These are phyloP conservation scores for Parazoanthus darwini DNA, from an alignment of 92 coral and sea anemone species.

Conservation along the genomic window DNA sequence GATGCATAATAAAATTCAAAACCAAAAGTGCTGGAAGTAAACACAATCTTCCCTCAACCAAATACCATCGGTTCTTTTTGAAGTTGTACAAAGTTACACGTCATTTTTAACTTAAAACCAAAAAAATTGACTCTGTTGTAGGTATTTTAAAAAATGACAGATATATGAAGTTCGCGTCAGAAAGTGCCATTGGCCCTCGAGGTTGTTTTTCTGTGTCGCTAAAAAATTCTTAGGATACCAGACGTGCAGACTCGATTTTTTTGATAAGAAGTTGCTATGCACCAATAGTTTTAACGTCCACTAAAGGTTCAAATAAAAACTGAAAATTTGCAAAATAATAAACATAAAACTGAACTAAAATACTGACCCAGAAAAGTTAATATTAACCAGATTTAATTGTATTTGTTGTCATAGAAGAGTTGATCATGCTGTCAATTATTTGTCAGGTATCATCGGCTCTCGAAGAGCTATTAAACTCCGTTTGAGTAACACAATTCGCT, in stretches of 20 bases:
- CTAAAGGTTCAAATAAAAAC: no score
- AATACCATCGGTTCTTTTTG: not conserved
- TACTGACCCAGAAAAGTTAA: not conserved
- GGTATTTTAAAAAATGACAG: not conserved
- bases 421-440: constrained; percentile 8
- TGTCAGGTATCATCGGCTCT: not conserved
- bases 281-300: no score
- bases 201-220: not conserved
- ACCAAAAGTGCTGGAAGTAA: no score
- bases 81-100: not conserved
- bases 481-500: constrained; percentile 22
- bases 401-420: not conserved
- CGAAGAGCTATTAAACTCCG: not conserved
- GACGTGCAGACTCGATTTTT: not conserved
- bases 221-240: constrained; percentile 4
- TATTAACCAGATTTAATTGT: not conserved
- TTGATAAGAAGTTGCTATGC: no score
- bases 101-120: not conserved
- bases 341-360: no score
- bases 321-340: no score
- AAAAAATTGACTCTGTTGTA: no score
- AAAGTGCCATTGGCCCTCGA: not conserved
- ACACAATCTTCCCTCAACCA: not conserved
- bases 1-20: no score
- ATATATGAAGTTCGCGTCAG: not conserved